phyloP scores from a whole-genome alignment of 2,797 vertebrate species.

The Ispidina lecontei region DNA sequence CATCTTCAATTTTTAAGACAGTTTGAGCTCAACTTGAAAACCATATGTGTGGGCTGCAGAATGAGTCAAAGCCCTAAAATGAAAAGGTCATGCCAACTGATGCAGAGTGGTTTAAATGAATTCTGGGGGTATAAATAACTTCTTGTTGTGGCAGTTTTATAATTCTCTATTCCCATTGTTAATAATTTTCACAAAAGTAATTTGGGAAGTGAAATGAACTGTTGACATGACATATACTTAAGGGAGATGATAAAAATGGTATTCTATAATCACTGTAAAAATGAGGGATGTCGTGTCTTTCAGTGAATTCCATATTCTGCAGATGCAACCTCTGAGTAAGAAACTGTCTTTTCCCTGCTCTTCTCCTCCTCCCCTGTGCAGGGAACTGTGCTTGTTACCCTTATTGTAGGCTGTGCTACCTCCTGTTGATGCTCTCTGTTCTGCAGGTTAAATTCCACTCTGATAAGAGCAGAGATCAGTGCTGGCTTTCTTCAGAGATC shows the following conservation, averaged over 20 bases:
- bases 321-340: not conserved
- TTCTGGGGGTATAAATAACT: constrained; percentile 46
- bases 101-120: constrained; percentile 37
- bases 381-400: not conserved
- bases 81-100: constrained; percentile 45
- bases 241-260: not conserved
- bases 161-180: constrained; percentile 16
- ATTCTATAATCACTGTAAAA: not conserved
- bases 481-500: not conserved
- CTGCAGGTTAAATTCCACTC: not conserved
- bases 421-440: not conserved
- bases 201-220: constrained; percentile 9
- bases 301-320: not conserved
- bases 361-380: not conserved
- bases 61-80: constrained; percentile 65
- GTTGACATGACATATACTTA: not conserved
- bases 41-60: constrained; percentile 40
- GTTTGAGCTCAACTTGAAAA: constrained; percentile 38
- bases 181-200: constrained; percentile 1
- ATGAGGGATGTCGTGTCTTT: not conserved
- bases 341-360: not conserved
- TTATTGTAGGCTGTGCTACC: not conserved
- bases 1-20: constrained; percentile 35
- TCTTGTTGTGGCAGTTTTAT: constrained; percentile 3
- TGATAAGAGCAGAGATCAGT: not conserved